Percentiles rank a stretch among this genome's conserved stretches.
Evolutionary conservation across 2,888 invertebrate species (phyloP).

Genomic region (Drosophila fulvimacula): DNA sequence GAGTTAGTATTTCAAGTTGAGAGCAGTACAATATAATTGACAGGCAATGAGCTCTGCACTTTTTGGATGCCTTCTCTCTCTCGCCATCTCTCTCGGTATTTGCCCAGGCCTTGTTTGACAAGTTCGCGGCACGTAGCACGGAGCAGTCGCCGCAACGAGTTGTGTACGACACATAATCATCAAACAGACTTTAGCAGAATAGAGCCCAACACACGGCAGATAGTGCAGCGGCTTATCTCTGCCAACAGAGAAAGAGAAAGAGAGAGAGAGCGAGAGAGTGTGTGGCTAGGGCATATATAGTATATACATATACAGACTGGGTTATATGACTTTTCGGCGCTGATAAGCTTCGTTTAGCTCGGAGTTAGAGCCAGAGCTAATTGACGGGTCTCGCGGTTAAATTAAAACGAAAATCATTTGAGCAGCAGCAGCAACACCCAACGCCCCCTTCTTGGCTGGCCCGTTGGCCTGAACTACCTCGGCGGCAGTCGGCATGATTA

Average conservation of each 20-base stretch:
- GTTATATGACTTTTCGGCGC: constrained; percentile 75
- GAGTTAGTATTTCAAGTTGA: constrained; percentile 48
- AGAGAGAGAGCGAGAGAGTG: constrained; percentile 16
- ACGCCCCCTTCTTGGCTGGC: neutral
- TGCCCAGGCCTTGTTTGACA: constrained; percentile 73
- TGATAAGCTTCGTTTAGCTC: constrained; percentile 49
- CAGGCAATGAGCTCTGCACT: constrained; percentile 60
- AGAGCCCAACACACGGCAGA: constrained; percentile 39
- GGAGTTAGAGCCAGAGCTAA: constrained; percentile 32
- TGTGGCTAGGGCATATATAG: constrained; percentile 24
- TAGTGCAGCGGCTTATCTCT: constrained; percentile 63
- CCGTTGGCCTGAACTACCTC: constrained; percentile 55
- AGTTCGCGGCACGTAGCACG: constrained; percentile 73
- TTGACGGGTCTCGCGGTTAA: constrained; percentile 67
- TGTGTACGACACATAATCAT: constrained; percentile 73
- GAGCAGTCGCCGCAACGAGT: constrained; percentile 70
- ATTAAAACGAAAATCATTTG: constrained; percentile 79
- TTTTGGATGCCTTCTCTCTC: constrained; percentile 35
- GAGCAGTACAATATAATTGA: constrained; percentile 48
- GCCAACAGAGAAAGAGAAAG: neutral
- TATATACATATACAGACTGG: constrained; percentile 21
- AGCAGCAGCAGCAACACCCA: constrained; percentile 39
- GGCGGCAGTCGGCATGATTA: constrained; percentile 83
- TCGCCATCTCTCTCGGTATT: constrained; percentile 42
- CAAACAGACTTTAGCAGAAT: constrained; percentile 48